These are phyloP conservation scores for Athetis lepigone DNA, from an alignment of 2,888 invertebrate species.

Conservation along the genomic window DNA sequence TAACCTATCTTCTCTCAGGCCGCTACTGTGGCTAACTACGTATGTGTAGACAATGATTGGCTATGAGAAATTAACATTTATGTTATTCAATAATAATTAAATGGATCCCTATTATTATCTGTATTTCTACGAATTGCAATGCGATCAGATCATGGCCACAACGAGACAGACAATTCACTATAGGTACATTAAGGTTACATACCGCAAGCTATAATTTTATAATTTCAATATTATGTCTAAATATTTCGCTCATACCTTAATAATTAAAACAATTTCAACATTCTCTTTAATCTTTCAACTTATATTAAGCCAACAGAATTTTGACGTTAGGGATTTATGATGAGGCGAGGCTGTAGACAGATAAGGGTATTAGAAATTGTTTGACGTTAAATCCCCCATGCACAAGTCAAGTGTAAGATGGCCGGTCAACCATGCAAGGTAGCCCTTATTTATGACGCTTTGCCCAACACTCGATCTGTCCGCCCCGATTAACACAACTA, in stretches of 20 bases:
- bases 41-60: too few relatives aligned
- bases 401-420: slow-evolving; percentile 52
- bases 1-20: too few relatives aligned
- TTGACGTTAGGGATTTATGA: slow-evolving; percentile 34
- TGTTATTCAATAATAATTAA: neutral
- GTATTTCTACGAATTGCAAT: slow-evolving; percentile 9
- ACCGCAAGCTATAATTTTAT: neutral
- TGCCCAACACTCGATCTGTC: slow-evolving; percentile 36
- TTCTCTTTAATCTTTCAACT: slow-evolving; percentile 29
- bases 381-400: slow-evolving; percentile 39
- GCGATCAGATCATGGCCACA: neutral
- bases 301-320: slow-evolving; percentile 38
- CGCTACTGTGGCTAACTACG: too few relatives aligned
- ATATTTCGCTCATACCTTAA: neutral
- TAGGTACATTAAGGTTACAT: neutral
- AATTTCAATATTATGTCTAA: slow-evolving; percentile 12
- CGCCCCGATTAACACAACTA: slow-evolving; percentile 22
- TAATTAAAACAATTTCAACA: slow-evolving; percentile 32
- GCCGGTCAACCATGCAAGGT: slow-evolving; percentile 49
- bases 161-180: neutral
- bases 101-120: neutral
- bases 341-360: slow-evolving; percentile 19
- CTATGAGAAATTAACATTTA: too few relatives aligned
- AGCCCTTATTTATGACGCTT: slow-evolving; percentile 45
- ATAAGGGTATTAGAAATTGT: slow-evolving; percentile 30